Evolutionary conservation across 2,888 invertebrate species (phyloP), one percentile per base, ranked within the genome.

Genomic region (Ormyrus labotus): DNA sequence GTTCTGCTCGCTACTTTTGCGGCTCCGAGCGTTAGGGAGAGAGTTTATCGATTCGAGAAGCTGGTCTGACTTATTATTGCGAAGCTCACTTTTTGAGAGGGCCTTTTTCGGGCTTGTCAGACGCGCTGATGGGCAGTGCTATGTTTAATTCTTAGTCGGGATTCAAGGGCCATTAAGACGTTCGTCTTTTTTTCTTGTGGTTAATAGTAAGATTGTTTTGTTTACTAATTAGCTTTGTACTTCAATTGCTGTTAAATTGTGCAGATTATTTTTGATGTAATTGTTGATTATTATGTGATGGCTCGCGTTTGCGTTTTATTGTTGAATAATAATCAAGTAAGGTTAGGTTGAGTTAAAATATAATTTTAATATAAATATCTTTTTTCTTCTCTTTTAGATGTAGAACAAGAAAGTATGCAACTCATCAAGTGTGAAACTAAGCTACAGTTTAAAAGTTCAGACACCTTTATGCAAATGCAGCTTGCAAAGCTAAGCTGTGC

Each of bases 1-100:
- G 69, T 69, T 58, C 19, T 69, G n/a, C 34, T 34, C 67, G 50
- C 64, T 53, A 67, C 19, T 67, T 67, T 67, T 53, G 67, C 9
- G 19, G 34, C 34, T 51, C 34, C 4, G 5, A 6, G 67, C 34
- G 50, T 53, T 53, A 51, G 51, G 53, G 48, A 51, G 51, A 34
- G 48, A 53, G 57, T 47, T 69, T 69, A 69, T 69, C 69, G 69
- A 69, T 69, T 69, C 13, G 58, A 45, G 69, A 47, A 34, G 45
- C 6, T 11, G 45, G 68, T 45, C 2, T 45, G 67, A 68, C 55
- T 63, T 63, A 68, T 68, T 68, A 34, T 34, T 34, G 34, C 34
- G 34, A 34, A 34, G 45, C 63, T 68, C 45, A 45, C 34, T 68
- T n/a, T 60, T 60, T 60, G 60, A 63, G 45, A 63, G 47, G 45